phyloP scores from a whole-genome alignment of 2,888 invertebrate genomes.

The Netelia inedita region DNA sequence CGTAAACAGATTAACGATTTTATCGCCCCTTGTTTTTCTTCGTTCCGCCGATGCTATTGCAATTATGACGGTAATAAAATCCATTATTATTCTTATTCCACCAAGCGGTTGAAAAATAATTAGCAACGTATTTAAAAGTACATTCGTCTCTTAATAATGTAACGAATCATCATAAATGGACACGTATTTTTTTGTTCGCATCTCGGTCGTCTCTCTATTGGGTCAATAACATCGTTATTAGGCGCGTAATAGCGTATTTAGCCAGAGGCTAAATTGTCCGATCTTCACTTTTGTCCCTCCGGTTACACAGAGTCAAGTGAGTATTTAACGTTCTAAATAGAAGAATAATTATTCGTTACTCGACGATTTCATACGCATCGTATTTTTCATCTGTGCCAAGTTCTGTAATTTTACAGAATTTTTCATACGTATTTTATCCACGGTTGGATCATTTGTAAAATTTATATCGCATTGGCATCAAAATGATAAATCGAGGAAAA shows the following conservation, averaged over 20 bases:
- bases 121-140: conserved; percentile 1
- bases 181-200: conserved; percentile 37
- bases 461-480: no score
- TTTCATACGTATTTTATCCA: no score
- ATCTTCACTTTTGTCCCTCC: conserved; percentile 14
- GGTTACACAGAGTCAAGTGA: neutral
- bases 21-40: conserved; percentile 34
- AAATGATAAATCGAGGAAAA: no score
- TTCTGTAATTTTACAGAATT: no score
- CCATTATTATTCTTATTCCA: neutral
- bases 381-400: no score
- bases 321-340: no score
- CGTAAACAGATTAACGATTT: conserved; percentile 20
- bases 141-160: conserved; percentile 53
- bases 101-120: neutral
- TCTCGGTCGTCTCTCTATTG: neutral
- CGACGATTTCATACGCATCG: no score
- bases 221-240: conserved; percentile 63
- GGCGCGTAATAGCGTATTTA: conserved; percentile 15
- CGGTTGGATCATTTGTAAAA: no score
- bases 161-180: conserved; percentile 60
- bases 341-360: neutral
- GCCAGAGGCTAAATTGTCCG: conserved; percentile 16
- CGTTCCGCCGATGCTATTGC: neutral
- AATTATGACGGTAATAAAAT: conserved; percentile 9